Percentiles rank a stretch among this genome's conserved stretches.
These are phyloP conservation scores for Mechanitis messenoides DNA, from an alignment of 2,888 invertebrate species.

Conservation along the genomic window DNA sequence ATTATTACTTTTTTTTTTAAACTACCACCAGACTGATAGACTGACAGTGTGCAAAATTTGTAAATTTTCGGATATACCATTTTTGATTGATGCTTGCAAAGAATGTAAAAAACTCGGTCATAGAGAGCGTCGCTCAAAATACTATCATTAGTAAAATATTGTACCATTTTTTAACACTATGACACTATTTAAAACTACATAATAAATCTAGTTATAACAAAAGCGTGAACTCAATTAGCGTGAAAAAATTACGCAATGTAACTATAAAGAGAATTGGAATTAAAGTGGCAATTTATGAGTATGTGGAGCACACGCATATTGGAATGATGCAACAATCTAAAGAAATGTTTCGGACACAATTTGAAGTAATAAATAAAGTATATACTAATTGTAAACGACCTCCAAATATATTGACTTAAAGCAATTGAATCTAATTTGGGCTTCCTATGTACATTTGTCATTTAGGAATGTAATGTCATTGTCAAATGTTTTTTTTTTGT, in stretches of 20 bases:
- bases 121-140: too few relatives aligned
- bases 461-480: constrained; percentile 1
- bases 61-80: too few relatives aligned
- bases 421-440: neutral
- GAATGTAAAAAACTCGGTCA: too few relatives aligned
- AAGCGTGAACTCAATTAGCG: constrained; percentile 12
- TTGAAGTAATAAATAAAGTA: neutral
- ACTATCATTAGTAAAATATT: too few relatives aligned
- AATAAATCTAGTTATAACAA: constrained; percentile 8
- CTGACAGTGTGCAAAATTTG: too few relatives aligned
- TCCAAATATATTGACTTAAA: constrained; percentile 5
- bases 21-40: too few relatives aligned
- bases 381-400: constrained; percentile 14
- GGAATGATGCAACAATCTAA: constrained; percentile 26
- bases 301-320: constrained; percentile 23
- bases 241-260: constrained; percentile 17
- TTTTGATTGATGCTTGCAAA: too few relatives aligned
- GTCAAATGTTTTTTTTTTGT: neutral
- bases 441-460: neutral
- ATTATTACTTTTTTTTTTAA: too few relatives aligned
- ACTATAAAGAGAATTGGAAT: constrained; percentile 14
- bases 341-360: constrained; percentile 24
- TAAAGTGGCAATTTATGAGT: constrained; percentile 25
- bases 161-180: too few relatives aligned
- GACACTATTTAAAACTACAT: too few relatives aligned